Conservation (phyloP, 2,797 vertebrate genomes). For the Oryzias dopingdopingensis region DNA sequence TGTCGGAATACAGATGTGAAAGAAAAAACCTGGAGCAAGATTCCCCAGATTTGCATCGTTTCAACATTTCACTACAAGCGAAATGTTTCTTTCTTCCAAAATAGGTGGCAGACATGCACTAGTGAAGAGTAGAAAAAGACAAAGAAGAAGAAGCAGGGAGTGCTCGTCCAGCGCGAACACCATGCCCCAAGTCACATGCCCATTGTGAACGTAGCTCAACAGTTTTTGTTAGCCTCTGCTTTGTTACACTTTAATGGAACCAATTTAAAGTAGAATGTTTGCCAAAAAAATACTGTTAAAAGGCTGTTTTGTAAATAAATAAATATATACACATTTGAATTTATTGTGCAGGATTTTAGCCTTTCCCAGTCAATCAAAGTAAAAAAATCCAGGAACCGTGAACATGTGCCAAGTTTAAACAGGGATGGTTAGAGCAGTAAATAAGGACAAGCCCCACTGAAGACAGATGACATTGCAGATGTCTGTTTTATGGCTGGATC, state of each 20-base stretch:
- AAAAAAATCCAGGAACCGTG: constrained; percentile 1
- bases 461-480: constrained; percentile 32
- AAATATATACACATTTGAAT: not conserved
- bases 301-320: not conserved
- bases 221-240: not conserved
- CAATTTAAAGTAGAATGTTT: not conserved
- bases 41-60: too few species aligned
- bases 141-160: too few species aligned
- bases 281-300: not conserved
- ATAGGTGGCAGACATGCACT: too few species aligned
- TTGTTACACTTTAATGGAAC: too few species aligned
- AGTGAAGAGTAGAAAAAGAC: too few species aligned
- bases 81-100: too few species aligned
- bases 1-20: too few species aligned
- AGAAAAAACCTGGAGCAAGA: too few species aligned
- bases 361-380: not conserved
- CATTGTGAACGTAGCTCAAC: not conserved
- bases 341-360: not conserved
- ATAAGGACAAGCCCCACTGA: constrained; percentile 7
- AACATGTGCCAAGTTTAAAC: constrained; percentile 8
- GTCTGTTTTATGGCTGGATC: constrained; percentile 40
- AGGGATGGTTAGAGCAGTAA: constrained; percentile 9
- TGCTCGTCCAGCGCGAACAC: too few species aligned
- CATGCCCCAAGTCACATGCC: too few species aligned
- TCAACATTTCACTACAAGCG: too few species aligned